Evolutionary conservation across 1,140 invertebrate genomes (phyloP), one percentile per base, ranked within the genome.

Genomic region (Zaprionus capensis): DNA sequence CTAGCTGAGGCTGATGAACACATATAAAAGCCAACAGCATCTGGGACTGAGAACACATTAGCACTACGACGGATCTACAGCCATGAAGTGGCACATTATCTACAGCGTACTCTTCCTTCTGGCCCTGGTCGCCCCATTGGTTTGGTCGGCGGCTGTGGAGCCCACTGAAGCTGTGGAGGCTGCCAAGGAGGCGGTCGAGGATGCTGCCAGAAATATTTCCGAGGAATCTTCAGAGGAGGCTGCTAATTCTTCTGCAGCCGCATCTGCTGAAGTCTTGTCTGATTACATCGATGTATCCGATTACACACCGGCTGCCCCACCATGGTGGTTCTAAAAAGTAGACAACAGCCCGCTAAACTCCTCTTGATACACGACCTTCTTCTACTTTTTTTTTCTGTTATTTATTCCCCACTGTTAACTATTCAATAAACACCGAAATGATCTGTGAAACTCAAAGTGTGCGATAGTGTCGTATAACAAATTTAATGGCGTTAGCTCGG

Each of bases 71-170:
- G 57, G 4, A 51, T 24, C 46, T 24, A 26, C 9, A 59, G 55
- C 5, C 22, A 75, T 75, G 72, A 75, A 64, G 67, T 58, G 41
- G 31, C 72, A 75, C 41, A 75, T 75, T 41, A 36, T 71, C n/a
- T 59, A 59, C 51, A 56, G 51, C 14, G 17, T 64, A 15, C 11
- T 70, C 11, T 57, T 75, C 5, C 31, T 58, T 2, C 15, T 75
- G 59, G 72, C 67, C 14, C 53, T 75, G 5, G 31, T 64, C 36
- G 72, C 59, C 6, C 72, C 72, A 15, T 38, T 58, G 59, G 26
- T 24, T 3, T 53, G 41, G 44, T 17, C 67, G 5, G 72, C 67
- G 20, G 14, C 44, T 28, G 58, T 62, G 38, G 36, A 44, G 5
- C 26, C 65, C 0, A 17, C 38, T 14, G 34, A 41, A 2, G 44